Base-by-base conservation (phyloP, 2,888 invertebrate genomes). In the Elegia similella region DNA sequence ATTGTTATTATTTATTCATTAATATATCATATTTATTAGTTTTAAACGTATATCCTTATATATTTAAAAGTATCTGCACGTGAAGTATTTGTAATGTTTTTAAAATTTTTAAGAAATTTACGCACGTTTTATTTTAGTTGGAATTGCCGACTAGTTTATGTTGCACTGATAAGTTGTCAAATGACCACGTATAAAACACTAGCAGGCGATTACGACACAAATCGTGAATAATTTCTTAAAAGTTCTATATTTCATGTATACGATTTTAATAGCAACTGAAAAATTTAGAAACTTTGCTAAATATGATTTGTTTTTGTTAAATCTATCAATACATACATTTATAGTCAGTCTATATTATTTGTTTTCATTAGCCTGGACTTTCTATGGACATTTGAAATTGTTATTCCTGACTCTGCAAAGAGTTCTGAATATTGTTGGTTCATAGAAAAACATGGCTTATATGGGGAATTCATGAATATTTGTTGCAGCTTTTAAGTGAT, bases 391-490 rank as follows among this genome's bases (percentile, higher is more conserved):
- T 48, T 34, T 47, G 23, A 38, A 38, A 8, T 7, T n/a, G 29
- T 42, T 47, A 47, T 30, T 55, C 50, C 16, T 50, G 1, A 38
- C 50, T 34, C 50, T 16, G 15, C n/a, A 16, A n/a, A 3, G 50
- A 50, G 50, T 50, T 50, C 10, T 8, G 50, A 38, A 50, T 50
- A 50, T 12, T 17, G 12, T 50, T 61, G 58, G 70, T 76, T 84
- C 75, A 72, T 70, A 80, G 86, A 82, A 83, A 76, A 79, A 68
- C 79, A 68, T 75, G 80, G 80, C 81, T 80, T 75, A 69, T 73
- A 79, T 75, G 90, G 91, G 91, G 90, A 88, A 89, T 82, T 78
- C 88, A 70, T 86, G 91, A 89, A 91, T 90, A 91, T 90, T 90
- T 90, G 88, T 91, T 91, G 79, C 91, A 91, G 91, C 85, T 87